Evolutionary conservation across 1,140 invertebrate genomes (phyloP), one percentile per base, ranked within the genome.

Genomic region (Drosophila asahinai): DNA sequence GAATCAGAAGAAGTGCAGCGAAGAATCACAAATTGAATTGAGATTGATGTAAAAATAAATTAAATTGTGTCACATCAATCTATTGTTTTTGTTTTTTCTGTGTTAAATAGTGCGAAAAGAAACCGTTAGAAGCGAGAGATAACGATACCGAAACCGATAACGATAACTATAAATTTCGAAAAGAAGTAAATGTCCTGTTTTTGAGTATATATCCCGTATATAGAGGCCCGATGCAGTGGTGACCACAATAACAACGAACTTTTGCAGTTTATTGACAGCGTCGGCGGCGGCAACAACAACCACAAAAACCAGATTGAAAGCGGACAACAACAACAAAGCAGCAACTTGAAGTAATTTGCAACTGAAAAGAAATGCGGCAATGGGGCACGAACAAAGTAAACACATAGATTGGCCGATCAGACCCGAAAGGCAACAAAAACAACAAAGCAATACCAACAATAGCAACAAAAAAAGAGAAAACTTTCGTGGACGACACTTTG

Each of bases 341-440:
- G 48, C 83, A 83, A 82, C 83, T 80, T 77, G 77, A 82, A 86
- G 83, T 86, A 86, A 86, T 86, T 86, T 86, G 83, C 83, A 86
- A 89, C 77, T 81, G 73, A 78, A 87, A 89, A 89, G 80, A 83
- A 87, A 87, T 83, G 70, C 73, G 73, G 65, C 77, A 67, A 77
- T 77, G 74, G 61, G 63, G 75, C 68, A 74, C 57, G 57, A 86
- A 54, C 52, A 73, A 73, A 73, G 68, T 73, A 79, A 73, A 60
- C 52, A 77, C 72, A 77, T 66, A 66, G 62, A 73, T 70, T 71
- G 74, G 43, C 63, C 64, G 70, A 74, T 74, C 72, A 64, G 66
- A 19, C 51, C 38, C 30, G 25, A 57, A 57, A 36, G 22, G 19
- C 61, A 76, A 47, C 66, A 52, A 52, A 14, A 72, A n/a, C 55